Conservation (phyloP, 2,113 vertebrate genomes). For the Deroptyus accipitrinus region DNA sequence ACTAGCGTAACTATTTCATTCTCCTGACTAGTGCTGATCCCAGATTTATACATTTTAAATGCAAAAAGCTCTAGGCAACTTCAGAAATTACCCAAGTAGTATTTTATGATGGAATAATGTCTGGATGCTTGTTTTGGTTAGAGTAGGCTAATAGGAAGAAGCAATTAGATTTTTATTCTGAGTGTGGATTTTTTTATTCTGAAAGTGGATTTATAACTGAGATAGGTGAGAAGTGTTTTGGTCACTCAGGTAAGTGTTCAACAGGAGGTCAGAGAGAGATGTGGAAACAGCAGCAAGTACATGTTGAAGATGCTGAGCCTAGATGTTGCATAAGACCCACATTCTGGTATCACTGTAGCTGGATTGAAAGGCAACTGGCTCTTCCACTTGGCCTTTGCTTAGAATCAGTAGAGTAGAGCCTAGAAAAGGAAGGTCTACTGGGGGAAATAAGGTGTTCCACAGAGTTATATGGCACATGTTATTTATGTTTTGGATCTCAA, state of each 20-base stretch:
- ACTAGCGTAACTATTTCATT: background rate
- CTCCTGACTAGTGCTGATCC: background rate
- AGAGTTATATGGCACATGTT: background rate
- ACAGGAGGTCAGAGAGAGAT: background rate
- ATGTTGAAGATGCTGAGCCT: background rate
- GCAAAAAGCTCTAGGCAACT: background rate
- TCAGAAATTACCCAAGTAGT: background rate
- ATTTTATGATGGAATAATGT: background rate
- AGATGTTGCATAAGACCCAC: background rate
- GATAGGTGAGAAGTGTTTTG: background rate
- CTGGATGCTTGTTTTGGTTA: background rate
- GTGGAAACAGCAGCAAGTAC: background rate
- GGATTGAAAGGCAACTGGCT: background rate
- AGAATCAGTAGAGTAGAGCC: background rate
- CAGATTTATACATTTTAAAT: background rate
- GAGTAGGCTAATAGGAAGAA: background rate
- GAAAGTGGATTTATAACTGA: background rate
- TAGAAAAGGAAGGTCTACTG: background rate
- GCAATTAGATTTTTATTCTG: background rate
- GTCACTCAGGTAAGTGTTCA: background rate
- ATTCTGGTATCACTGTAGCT: background rate
- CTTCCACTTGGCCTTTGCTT: background rate
- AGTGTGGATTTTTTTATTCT: background rate
- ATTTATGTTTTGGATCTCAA: background rate
- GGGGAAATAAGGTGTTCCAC: background rate